A percentile compares a stretch with the other conserved stretches of the same genome.
Evolutionary conservation across 2,797 vertebrate genomes (phyloP).

Genomic region (Anas acuta): DNA sequence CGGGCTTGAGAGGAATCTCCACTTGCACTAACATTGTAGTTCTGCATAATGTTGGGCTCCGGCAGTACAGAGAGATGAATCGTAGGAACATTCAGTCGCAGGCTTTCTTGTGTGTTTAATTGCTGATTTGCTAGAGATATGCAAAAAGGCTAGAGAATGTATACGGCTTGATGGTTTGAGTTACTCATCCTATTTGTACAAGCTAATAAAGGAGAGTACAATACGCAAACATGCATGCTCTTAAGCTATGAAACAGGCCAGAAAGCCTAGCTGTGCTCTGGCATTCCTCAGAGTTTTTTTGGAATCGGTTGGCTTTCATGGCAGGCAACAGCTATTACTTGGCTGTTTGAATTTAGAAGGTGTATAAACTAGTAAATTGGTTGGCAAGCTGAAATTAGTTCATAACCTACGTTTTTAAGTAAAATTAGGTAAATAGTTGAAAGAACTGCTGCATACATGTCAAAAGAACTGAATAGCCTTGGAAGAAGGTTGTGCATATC

Average conservation of each 20-base stretch:
- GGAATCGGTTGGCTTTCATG: fast-evolving
- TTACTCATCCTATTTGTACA: not conserved
- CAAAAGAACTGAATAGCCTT: not conserved
- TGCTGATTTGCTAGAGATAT: not conserved
- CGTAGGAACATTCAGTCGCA: fast-evolving
- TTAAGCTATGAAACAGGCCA: fast-evolving
- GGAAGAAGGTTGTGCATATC: not conserved
- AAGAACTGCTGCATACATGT: not conserved
- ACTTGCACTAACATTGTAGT: not conserved
- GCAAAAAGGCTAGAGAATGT: too few relatives aligned
- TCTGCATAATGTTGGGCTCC: not conserved
- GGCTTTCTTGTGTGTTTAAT: not conserved
- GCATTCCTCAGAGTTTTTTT: not conserved
- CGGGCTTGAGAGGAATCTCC: not conserved
- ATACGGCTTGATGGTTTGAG: fast-evolving
- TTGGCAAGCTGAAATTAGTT: fast-evolving
- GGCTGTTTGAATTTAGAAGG: fast-evolving
- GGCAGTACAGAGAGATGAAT: not conserved
- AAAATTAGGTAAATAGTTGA: fast-evolving
- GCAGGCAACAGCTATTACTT: fast-evolving
- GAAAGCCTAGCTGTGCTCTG: fast-evolving
- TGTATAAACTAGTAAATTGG: fast-evolving
- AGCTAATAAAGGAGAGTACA: fast-evolving
- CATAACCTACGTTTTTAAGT: fast-evolving
- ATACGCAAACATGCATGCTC: fast-evolving